A percentile compares a stretch with the other conserved stretches of the same genome.
These are phyloP conservation scores for Strigamia transsilvanica DNA, from an alignment of 2,888 invertebrate species.

Conservation along the genomic window DNA sequence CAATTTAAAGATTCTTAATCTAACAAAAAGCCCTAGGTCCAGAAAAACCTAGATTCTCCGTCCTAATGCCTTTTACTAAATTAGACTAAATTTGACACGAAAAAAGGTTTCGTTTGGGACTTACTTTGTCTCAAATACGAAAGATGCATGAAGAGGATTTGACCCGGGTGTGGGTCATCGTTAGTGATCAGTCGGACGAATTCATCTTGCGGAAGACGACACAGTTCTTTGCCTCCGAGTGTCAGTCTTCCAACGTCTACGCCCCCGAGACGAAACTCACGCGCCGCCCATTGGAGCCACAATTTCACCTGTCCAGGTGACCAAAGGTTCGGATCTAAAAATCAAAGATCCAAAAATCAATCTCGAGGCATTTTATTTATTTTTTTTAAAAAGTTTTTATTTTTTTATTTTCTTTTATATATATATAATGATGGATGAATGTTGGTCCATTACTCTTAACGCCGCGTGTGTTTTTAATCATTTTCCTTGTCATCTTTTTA, in stretches of 20 bases:
- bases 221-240: constrained; percentile 61
- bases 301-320: constrained; percentile 61
- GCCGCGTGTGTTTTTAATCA: not conserved
- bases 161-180: constrained; percentile 60
- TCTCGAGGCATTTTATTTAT: too few relatives aligned
- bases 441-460: not conserved
- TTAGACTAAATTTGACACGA: too few relatives aligned
- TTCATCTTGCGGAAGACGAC: constrained; percentile 61
- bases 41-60: too few relatives aligned
- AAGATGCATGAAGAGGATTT: constrained; percentile 61
- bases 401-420: too few relatives aligned
- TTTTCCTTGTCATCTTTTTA: not conserved
- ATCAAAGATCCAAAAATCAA: constrained; percentile 1
- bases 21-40: too few relatives aligned
- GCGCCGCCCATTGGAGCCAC: constrained; percentile 62
- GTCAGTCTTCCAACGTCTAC: constrained; percentile 61
- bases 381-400: not conserved
- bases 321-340: constrained; percentile 62
- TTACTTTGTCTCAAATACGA: constrained; percentile 60
- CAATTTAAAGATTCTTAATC: too few relatives aligned
- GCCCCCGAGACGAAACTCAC: constrained; percentile 61
- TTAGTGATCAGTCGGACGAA: constrained; percentile 59
- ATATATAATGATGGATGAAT: not conserved
- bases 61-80: too few relatives aligned
- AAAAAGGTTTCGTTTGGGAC: not conserved